Percentiles rank a stretch among this genome's conserved stretches.
Evolutionary conservation across 2,113 vertebrate species (phyloP).

Genomic region (Haplochromis vanheusdeni): DNA sequence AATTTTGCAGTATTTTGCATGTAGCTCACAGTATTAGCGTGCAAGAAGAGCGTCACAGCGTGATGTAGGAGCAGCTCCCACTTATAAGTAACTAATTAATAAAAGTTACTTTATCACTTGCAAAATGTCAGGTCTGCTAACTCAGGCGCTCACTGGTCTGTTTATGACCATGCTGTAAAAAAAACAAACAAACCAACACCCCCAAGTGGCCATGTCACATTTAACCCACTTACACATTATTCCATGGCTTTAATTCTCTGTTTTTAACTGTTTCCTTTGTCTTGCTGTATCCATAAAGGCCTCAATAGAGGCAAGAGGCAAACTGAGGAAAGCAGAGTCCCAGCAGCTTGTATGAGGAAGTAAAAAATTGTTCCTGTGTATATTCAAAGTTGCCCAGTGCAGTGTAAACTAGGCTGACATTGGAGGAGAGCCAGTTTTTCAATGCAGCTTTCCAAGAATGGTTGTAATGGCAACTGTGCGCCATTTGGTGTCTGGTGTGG

Average conservation of each 20-base stretch:
- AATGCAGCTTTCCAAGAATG: slow-evolving; percentile 14
- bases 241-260: background rate
- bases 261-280: slow-evolving; percentile 16
- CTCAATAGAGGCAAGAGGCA: background rate
- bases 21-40: background rate
- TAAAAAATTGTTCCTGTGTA: background rate
- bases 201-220: background rate
- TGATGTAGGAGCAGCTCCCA: background rate
- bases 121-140: background rate
- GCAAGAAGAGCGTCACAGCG: background rate
- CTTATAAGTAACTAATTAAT: background rate
- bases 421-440: slow-evolving; percentile 3
- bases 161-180: background rate
- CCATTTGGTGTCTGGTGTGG: slow-evolving; percentile 43
- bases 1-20: background rate
- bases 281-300: background rate
- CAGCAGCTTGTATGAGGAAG: background rate
- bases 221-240: background rate
- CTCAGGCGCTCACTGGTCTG: background rate
- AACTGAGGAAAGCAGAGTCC: background rate
- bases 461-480: slow-evolving; percentile 33
- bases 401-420: background rate
- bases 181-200: background rate
- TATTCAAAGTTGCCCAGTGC: slow-evolving; percentile 4
- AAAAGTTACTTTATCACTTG: background rate